Evolutionary conservation across 1,140 invertebrate species (phyloP).

Genomic region (Arctopsyche grandis): DNA sequence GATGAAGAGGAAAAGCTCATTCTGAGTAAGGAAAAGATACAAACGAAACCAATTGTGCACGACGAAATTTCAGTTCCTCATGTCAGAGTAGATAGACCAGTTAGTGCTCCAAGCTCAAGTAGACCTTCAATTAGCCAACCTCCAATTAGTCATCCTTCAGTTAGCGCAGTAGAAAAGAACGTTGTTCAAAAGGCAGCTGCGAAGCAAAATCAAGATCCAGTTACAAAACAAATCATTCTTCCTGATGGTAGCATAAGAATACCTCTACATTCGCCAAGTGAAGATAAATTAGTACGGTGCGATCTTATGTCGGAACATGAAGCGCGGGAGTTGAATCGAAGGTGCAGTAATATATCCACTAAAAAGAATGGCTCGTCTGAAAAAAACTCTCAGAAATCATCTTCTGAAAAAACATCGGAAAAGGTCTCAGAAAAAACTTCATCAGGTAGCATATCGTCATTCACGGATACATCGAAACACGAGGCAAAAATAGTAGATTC

Average conservation of each 20-base stretch:
- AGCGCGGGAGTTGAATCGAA: slow-evolving; percentile 46
- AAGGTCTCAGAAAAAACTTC: slow-evolving; percentile 19
- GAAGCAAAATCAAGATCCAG: slow-evolving; percentile 5
- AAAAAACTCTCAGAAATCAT: slow-evolving; percentile 39
- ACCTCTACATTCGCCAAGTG: slow-evolving; percentile 66
- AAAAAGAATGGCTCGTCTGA: slow-evolving; percentile 44
- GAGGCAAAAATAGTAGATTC: slow-evolving; percentile 2
- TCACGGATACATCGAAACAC: slow-evolving; percentile 16
- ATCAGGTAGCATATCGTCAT: slow-evolving; percentile 9
- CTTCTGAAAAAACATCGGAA: slow-evolving; percentile 31
- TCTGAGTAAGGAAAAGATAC: slow-evolving; percentile 35
- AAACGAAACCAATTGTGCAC: slow-evolving; percentile 26
- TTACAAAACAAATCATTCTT: slow-evolving; percentile 59
- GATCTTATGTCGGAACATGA: slow-evolving; percentile 52
- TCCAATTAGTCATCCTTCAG: slow-evolving; percentile 21
- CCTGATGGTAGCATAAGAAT: slow-evolving; percentile 67
- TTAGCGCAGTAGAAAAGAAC: slow-evolving; percentile 34
- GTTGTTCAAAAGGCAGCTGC: slow-evolving; percentile 13
- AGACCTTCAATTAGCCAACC: slow-evolving; percentile 51
- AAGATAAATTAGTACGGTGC: slow-evolving; percentile 54
- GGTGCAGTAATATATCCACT: slow-evolving; percentile 49
- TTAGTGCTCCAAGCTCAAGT: slow-evolving; percentile 52
- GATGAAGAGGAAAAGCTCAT: slow-evolving; percentile 65
- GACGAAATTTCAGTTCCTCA: slow-evolving; percentile 42
- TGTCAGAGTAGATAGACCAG: slow-evolving; percentile 50